phyloP scores from a whole-genome alignment of 2,797 vertebrate genomes.

The Leuciscus waleckii region DNA sequence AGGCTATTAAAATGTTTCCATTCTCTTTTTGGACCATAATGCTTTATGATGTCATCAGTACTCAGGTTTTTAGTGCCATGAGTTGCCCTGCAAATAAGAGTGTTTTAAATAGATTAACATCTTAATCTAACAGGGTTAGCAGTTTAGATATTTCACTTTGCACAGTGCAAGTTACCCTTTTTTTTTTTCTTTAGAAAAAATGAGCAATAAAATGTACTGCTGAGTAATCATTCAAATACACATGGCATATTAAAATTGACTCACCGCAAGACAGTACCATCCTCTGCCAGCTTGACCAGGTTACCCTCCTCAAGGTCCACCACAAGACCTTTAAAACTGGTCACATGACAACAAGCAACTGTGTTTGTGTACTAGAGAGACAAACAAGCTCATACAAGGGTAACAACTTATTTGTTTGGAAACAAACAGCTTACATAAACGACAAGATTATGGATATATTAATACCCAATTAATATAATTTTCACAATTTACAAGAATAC shows the following conservation, averaged over 20 bases:
- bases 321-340: slow-evolving; percentile 92
- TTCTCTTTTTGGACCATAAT: slow-evolving; percentile 84
- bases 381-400: background rate
- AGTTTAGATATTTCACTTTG: background rate
- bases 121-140: background rate
- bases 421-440: background rate
- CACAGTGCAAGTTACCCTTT: background rate
- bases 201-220: background rate
- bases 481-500: background rate
- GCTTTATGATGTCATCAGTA: slow-evolving; percentile 82
- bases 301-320: slow-evolving; percentile 95
- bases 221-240: background rate
- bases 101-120: background rate
- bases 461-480: background rate
- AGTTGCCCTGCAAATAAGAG: slow-evolving; percentile 80
- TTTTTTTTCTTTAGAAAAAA: background rate
- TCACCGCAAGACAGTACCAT: slow-evolving; percentile 93
- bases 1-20: slow-evolving; percentile 92
- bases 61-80: slow-evolving; percentile 88
- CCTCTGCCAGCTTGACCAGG: slow-evolving; percentile 90
- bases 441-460: background rate
- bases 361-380: background rate
- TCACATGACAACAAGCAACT: slow-evolving; percentile 53
- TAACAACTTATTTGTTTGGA: background rate
- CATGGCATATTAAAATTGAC: background rate